Evolutionary conservation across 2,888 invertebrate genomes (phyloP).

Genomic region (Tuta absoluta): DNA sequence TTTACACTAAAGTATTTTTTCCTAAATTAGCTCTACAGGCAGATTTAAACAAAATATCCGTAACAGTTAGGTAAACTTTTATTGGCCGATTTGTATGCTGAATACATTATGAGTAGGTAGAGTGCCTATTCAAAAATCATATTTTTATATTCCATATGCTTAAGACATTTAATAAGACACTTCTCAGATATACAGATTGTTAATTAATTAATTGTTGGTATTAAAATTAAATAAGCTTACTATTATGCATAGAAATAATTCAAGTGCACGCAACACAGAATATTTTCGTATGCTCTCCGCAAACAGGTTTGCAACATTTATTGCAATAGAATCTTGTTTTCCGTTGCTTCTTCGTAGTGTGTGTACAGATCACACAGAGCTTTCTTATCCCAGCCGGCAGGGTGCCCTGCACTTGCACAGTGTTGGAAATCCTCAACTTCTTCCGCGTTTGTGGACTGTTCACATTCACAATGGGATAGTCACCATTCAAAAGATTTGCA

Average conservation of each 20-base stretch:
- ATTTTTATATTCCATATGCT: too few relatives aligned
- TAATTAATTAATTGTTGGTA: not conserved
- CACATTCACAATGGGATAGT: slow-evolving; percentile 38
- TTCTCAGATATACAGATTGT: not conserved
- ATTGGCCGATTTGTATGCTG: too few relatives aligned
- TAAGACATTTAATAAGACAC: not conserved
- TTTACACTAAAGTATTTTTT: too few relatives aligned
- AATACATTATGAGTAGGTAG: too few relatives aligned
- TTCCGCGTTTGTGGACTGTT: slow-evolving; percentile 37
- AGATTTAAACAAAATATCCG: too few relatives aligned
- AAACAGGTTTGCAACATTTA: slow-evolving; percentile 63
- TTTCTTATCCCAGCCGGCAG: slow-evolving; percentile 7
- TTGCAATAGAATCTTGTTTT: slow-evolving; percentile 62
- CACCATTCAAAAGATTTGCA: slow-evolving; percentile 52
- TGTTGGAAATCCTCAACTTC: slow-evolving; percentile 30
- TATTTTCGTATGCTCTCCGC: slow-evolving; percentile 64
- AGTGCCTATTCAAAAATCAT: too few relatives aligned
- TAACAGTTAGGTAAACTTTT: too few relatives aligned
- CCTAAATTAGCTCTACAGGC: too few relatives aligned
- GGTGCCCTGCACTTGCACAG: not conserved
- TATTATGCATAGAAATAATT: not conserved
- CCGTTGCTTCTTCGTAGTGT: slow-evolving; percentile 56
- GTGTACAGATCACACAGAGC: slow-evolving; percentile 48
- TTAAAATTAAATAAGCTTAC: not conserved
- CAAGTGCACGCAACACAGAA: slow-evolving; percentile 58